Conservation (phyloP, 2,797 vertebrate genomes). For the Chromis chromis region DNA sequence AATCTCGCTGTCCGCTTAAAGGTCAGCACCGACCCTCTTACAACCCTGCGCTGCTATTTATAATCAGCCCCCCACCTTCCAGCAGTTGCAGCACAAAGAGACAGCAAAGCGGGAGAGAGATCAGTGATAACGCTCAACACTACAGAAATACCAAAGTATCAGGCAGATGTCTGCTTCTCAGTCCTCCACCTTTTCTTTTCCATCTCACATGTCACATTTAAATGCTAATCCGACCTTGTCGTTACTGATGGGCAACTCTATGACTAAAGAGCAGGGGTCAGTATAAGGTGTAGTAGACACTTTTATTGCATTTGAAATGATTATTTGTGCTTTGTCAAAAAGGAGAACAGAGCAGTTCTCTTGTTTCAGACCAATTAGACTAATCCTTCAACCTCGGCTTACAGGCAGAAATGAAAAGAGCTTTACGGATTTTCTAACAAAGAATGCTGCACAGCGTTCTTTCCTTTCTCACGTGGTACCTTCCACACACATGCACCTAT, state of each 20-base stretch:
- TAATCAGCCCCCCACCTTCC: conserved; percentile 64
- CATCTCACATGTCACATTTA: conserved; percentile 44
- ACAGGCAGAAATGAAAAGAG: conserved; percentile 73
- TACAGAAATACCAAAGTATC: conserved; percentile 47
- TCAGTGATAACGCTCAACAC: conserved; percentile 37
- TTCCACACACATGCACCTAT: conserved; percentile 9
- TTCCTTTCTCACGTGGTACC: conserved; percentile 57
- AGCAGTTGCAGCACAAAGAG: conserved; percentile 58
- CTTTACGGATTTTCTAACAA: conserved; percentile 79
- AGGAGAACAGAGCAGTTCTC: conserved; percentile 64
- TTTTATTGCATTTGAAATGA: conserved; percentile 61
- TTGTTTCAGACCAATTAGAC: conserved; percentile 77
- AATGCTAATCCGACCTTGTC: conserved; percentile 50
- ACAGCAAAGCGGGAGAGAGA: conserved; percentile 38
- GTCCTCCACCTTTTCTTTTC: neutral
- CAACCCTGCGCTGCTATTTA: conserved; percentile 74
- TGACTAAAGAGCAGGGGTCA: conserved; percentile 42
- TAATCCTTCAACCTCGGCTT: conserved; percentile 78
- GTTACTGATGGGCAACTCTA: conserved; percentile 30
- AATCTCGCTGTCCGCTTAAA: conserved; percentile 74
- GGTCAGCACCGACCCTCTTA: conserved; percentile 67
- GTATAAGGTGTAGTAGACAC: conserved; percentile 35
- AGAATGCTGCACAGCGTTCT: conserved; percentile 72
- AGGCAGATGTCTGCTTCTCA: conserved; percentile 34
- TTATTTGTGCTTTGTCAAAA: conserved; percentile 59